These are phyloP conservation scores for Eumacrocentrus americanus DNA, from an alignment of 2,888 invertebrate genomes.

Conservation along the genomic window DNA sequence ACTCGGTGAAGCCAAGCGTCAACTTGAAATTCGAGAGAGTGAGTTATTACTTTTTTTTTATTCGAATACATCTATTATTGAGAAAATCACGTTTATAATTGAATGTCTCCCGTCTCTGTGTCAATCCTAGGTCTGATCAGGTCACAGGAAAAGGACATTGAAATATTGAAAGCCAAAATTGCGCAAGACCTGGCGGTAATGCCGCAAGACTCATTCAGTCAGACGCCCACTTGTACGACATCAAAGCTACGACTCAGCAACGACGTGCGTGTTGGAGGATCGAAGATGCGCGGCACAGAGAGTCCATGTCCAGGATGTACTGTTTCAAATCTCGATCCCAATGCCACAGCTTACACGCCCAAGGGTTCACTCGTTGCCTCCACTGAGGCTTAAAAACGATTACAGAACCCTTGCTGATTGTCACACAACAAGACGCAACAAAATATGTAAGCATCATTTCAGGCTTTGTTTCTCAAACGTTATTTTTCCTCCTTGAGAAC, in stretches of 20 bases:
- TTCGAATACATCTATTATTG: not conserved
- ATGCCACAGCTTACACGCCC: conserved; percentile 90
- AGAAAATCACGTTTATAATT: too few relatives aligned
- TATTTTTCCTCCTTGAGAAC: not conserved
- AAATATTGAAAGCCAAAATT: conserved; percentile 86
- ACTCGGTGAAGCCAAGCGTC: conserved; percentile 91
- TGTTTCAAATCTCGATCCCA: conserved; percentile 78
- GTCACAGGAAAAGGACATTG: conserved; percentile 88
- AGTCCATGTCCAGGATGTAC: conserved; percentile 60
- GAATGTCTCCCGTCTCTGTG: too few relatives aligned
- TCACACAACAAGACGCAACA: conserved; percentile 2
- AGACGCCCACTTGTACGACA: conserved; percentile 65
- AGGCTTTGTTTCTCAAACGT: conserved; percentile 1
- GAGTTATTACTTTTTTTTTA: conserved; percentile 56
- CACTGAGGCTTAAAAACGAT: conserved; percentile 64
- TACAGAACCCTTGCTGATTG: conserved; percentile 15
- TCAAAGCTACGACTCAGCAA: conserved; percentile 68
- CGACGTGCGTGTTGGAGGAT: conserved; percentile 54
- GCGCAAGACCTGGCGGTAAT: conserved; percentile 94
- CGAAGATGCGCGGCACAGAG: conserved; percentile 56
- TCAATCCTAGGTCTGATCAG: conserved; percentile 75
- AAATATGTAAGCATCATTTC: conserved; percentile 8
- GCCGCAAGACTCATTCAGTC: conserved; percentile 74
- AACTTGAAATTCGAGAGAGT: conserved; percentile 87
- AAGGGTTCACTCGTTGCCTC: conserved; percentile 70